These are phyloP conservation scores for Rhodeus uyekii DNA, from an alignment of 2,797 vertebrate genomes.

Conservation along the genomic window DNA sequence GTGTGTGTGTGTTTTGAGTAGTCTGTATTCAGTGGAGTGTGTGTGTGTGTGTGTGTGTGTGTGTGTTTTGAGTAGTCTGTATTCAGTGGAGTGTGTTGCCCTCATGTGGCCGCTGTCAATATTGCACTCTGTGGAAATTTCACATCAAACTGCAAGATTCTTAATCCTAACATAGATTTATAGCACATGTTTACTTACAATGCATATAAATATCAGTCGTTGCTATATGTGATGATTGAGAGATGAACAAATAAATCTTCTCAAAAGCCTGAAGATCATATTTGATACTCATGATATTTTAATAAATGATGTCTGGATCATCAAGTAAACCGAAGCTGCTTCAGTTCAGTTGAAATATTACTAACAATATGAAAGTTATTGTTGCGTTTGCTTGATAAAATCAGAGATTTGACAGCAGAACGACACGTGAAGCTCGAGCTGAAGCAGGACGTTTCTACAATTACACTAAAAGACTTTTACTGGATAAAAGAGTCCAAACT, in stretches of 20 bases:
- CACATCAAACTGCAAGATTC: too few species aligned
- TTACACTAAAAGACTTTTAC: too few species aligned
- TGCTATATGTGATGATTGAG: background rate
- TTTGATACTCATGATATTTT: too few species aligned
- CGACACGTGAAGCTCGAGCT: background rate
- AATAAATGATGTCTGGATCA: background rate
- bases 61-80: background rate
- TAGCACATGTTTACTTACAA: background rate
- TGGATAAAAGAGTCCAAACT: background rate
- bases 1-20: background rate
- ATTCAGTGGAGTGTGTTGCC: constrained; percentile 76
- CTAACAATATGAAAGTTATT: too few species aligned
- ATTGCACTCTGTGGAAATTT: background rate
- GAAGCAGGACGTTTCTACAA: too few species aligned
- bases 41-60: background rate
- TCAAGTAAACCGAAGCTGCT: background rate
- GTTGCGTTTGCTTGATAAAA: background rate
- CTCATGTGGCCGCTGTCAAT: constrained; percentile 63
- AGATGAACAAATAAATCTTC: background rate
- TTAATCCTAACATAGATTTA: too few species aligned
- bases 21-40: too few species aligned
- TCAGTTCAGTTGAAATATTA: too few species aligned
- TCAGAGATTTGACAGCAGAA: too few species aligned
- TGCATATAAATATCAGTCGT: background rate
- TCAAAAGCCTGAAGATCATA: background rate